phyloP scores from a whole-genome alignment of 2,113 vertebrate genomes.

The Dolichotis patagonum region DNA sequence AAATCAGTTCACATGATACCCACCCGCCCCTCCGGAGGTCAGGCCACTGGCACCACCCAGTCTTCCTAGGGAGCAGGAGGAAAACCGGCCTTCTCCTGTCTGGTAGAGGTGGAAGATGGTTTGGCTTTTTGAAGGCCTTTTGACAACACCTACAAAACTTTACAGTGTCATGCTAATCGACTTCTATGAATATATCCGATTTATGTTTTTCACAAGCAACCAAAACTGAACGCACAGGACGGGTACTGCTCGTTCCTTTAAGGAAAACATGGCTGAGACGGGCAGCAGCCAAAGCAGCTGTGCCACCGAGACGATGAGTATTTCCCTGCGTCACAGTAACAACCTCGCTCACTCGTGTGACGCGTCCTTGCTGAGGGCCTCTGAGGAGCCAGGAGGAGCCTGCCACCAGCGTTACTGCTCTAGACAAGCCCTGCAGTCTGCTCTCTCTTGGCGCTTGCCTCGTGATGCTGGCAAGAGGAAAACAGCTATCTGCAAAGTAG shows the following conservation, averaged over 20 bases:
- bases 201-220: not conserved
- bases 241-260: not conserved
- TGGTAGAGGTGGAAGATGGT: not conserved
- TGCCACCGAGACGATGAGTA: not conserved
- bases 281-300: not conserved
- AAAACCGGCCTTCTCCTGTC: not conserved
- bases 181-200: not conserved
- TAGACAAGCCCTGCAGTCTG: not conserved
- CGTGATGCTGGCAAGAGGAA: not conserved
- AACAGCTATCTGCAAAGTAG: not conserved
- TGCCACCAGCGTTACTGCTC: not conserved
- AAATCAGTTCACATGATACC: too few relatives aligned
- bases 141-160: not conserved
- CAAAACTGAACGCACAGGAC: not conserved
- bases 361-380: not conserved
- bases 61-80: not conserved
- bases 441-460: not conserved
- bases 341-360: not conserved
- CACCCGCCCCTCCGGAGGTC: not conserved
- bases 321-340: rapidly evolving
- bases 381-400: not conserved
- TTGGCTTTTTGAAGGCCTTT: not conserved
- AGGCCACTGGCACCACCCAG: too few relatives aligned
- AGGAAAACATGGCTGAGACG: not conserved
- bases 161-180: not conserved